Base-by-base conservation (phyloP, 2,797 vertebrate genomes). In the Ambastaia sidthimunki region DNA sequence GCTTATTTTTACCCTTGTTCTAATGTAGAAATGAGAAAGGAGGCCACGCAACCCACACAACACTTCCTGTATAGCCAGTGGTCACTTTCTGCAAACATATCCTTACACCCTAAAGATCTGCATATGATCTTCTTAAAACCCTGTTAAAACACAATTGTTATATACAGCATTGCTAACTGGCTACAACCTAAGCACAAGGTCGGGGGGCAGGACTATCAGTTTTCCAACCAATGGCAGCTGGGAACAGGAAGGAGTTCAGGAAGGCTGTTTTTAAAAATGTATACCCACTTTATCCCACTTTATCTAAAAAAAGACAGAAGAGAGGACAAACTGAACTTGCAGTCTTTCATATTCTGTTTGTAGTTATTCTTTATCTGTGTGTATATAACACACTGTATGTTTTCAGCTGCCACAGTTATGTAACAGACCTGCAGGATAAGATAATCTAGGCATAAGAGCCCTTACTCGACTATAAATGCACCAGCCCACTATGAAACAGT, bases 401-500 rank as follows among this genome's bases (percentile, higher is more conserved):
- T 55, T 68, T 67, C 52, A 19, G 21, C 34, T 15, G 34, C 50
- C 54, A 12, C 15, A 48, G 54, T 77, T 77, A 60, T 77, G 75
- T 77, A 77, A 69, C 66, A 69, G 18, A 60, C n/a, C 66, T 60
- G 66, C 41, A 50, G 54, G 23, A 77, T 69, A 23, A 59, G 18
- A 31, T 69, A 21, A 77, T 77, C 23, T 60, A 47, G 11, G 66
- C 13, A 34, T 77, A 60, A 48, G 75, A 31, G 12, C 57, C 13
- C 12, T 21, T 67, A 48, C 54, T 48, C 21, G 75, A 48, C 54
- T 34, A 50, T 77, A 48, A 69, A 69, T 77, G 52, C 21, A 60
- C 41, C 54, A 48, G 18, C 75, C 37, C 66, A 77, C 66, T 31
- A 59, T 59, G 19, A 77, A 59, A 60, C 66, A 48, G 68, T 69